A percentile compares a stretch with the other conserved stretches of the same genome.
phyloP scores from a whole-genome alignment of 2,113 vertebrate species.

The Panthera leo region DNA sequence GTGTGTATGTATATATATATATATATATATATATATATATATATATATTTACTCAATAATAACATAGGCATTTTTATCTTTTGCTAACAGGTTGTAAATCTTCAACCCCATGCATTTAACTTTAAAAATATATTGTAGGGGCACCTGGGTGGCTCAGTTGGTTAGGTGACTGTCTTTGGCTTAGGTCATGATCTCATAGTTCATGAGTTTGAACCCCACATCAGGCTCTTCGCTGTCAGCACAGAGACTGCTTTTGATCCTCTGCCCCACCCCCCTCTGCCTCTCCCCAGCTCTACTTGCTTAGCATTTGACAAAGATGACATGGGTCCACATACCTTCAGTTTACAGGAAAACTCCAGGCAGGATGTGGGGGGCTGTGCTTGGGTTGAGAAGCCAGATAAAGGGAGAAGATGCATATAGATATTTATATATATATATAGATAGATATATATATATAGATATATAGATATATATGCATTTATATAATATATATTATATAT shows the following conservation, averaged over 20 bases:
- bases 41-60: not conserved
- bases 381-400: not conserved
- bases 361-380: not conserved
- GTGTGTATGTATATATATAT: too few species aligned
- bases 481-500: not conserved
- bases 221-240: too few species aligned
- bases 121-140: not conserved
- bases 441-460: too few species aligned
- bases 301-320: not conserved
- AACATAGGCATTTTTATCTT: not conserved
- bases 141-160: too few species aligned
- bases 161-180: too few species aligned
- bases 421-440: rapidly evolving
- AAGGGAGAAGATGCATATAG: not conserved
- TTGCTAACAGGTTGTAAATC: not conserved
- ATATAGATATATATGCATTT: too few species aligned
- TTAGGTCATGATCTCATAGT: too few species aligned
- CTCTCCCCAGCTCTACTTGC: not conserved
- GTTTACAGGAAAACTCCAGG: not conserved
- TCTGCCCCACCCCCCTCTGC: too few species aligned
- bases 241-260: too few species aligned
- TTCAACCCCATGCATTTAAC: not conserved
- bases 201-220: too few species aligned
- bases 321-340: too few species aligned
- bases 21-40: too few species aligned